Base-by-base conservation (phyloP, 2,113 vertebrate genomes). In the Oceanodroma tethys region DNA sequence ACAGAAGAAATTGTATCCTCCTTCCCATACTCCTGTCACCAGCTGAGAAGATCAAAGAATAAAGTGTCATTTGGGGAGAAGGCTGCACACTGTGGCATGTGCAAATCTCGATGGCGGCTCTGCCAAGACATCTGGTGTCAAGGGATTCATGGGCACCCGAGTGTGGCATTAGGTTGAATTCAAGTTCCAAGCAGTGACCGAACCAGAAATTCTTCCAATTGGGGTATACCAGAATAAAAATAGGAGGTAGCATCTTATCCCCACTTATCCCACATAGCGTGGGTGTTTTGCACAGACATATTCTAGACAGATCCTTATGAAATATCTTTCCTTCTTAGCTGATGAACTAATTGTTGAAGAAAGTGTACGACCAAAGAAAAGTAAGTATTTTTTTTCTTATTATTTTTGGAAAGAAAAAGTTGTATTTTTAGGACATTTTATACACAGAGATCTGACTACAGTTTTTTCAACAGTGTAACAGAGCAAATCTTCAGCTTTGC, bases 1-100 rank as follows among this genome's bases (percentile, higher is more conserved):
- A 95, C 99, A 99, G 98, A 98, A 99, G 97, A 99, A 99, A 97
- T 98, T 99, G 98, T 99, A 99, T 71, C 96, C 97, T 82, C 99
- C 98, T 82, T 99, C 96, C 98, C 98, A 99, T 53, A 98, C 99
- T 95, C 98, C 98, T 0, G 98, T 98, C 90, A 99, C 97, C 81
- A 99, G 98, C 99, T 99, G 58, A 72, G 48, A 63, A 97, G 47
- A 93, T 72, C 17, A 95, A 93, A 93, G 48, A 95, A 47, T 5
- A 48, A 65, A 34, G 12, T 14, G 36, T 93, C 88, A 97, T 38
- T 2, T 63, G 55, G 63, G 40, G 59, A 86, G 34, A 67, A 73
- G 38, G 34, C 25, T 72, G 45, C 56, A 70, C 17, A 56, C 43
- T 2, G 2, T 1, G 1, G 36, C 45, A 68, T 4, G 16, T 22